Evolutionary conservation across 1,140 invertebrate species (phyloP), one percentile per base, ranked within the genome.

Genomic region (Cylas formicarius): DNA sequence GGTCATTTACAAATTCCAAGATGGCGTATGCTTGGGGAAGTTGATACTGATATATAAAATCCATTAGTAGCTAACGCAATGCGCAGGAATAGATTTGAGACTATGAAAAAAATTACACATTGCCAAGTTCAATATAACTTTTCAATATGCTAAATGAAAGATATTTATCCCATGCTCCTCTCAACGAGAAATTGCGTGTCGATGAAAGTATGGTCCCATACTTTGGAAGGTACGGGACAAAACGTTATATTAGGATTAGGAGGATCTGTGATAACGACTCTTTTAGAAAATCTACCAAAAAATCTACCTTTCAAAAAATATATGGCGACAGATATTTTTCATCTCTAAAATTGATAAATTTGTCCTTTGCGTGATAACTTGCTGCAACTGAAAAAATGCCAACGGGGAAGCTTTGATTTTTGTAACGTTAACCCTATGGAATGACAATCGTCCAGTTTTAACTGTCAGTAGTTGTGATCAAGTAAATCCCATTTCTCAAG

Each of bases 401-500:
- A n/a, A n/a, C n/a, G n/a, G n/a, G n/a, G n/a, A n/a, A n/a, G n/a
- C n/a, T n/a, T n/a, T n/a, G n/a, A n/a, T n/a, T n/a, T n/a, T n/a
- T n/a, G n/a, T n/a, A n/a, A n/a, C n/a, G n/a, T n/a, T n/a, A n/a
- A n/a, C n/a, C n/a, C n/a, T n/a, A n/a, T n/a, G n/a, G n/a, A 40
- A 49, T 14, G 20, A 31, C 19, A 42, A 17, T 24, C 24, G 23
- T 38, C n/a, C 35, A 10, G 23, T 24, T 16, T 43, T 38, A 31
- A 50, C 60, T 37, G 52, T 45, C 40, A 53, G 50, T 29, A 56
- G 56, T 46, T 60, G 53, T 58, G 58, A 62, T 50, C 42, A 50
- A 26, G 57, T 58, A 52, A 55, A 31, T 6, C 39, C 60, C 24
- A 40, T 27, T 34, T n/a, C 17, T 21, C 2, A 26, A 21, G 44